These are phyloP conservation scores for Anseranas semipalmata DNA, from an alignment of 2,113 vertebrate genomes.

Conservation along the genomic window DNA sequence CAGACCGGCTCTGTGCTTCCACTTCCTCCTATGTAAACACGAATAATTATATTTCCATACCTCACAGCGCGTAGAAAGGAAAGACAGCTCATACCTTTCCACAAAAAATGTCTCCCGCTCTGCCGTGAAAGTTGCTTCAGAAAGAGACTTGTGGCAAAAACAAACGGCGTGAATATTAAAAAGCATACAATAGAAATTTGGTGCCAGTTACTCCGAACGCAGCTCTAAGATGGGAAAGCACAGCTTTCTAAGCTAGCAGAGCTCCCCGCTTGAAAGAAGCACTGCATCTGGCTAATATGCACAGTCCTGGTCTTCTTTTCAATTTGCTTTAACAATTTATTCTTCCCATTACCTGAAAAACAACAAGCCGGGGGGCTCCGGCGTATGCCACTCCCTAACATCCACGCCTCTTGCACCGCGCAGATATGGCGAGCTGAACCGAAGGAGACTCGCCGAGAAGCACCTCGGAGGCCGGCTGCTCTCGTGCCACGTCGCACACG, in stretches of 20 bases:
- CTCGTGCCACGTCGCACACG: too few species aligned
- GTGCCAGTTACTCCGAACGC: neutral
- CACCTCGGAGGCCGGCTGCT: neutral
- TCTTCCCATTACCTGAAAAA: neutral
- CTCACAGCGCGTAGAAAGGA: conserved; percentile 35
- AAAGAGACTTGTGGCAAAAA: conserved; percentile 34
- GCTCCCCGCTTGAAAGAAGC: neutral
- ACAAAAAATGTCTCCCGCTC: neutral
- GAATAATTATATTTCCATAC: conserved; percentile 56
- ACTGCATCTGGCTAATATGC: neutral
- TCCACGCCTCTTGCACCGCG: neutral
- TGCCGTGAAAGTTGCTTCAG: neutral
- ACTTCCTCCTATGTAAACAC: conserved; percentile 50
- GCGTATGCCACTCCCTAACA: too few species aligned
- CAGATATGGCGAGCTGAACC: neutral
- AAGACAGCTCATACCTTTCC: conserved; percentile 29
- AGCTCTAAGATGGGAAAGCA: neutral
- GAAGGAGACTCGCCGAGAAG: neutral
- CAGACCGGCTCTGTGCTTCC: conserved; percentile 22
- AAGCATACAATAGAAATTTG: conserved; percentile 21
- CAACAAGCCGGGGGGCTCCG: neutral
- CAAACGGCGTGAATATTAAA: conserved; percentile 34
- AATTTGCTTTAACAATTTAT: neutral
- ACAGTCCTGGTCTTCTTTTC: neutral
- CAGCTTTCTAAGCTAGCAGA: neutral